These are phyloP conservation scores for Drosophila simulans DNA, from an alignment of 1,140 invertebrate genomes.

Conservation along the genomic window DNA sequence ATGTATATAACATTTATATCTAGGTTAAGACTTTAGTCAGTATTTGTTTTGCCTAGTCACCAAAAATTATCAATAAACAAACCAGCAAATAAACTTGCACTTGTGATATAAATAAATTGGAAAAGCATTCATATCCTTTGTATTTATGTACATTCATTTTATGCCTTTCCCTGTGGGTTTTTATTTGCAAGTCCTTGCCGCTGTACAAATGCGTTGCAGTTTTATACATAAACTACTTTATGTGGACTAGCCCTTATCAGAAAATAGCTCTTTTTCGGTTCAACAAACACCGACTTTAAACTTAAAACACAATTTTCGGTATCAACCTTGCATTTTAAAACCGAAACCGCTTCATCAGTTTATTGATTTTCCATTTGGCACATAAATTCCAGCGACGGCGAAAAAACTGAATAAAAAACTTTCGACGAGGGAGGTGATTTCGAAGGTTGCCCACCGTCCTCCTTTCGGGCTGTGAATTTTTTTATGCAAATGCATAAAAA, in stretches of 20 bases:
- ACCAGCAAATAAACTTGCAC: no score
- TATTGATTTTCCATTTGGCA: constrained; percentile 75
- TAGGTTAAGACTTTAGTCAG: no score
- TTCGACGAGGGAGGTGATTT: constrained; percentile 33
- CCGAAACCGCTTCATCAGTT: constrained; percentile 58
- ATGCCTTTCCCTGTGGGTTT: no score
- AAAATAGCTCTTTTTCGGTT: neutral
- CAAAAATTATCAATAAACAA: no score
- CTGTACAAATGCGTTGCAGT: no score
- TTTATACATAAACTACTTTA: neutral
- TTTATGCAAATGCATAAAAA: constrained; percentile 81
- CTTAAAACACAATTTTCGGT: constrained; percentile 3
- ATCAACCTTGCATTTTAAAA: constrained; percentile 15
- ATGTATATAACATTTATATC: no score
- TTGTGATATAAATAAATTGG: no score
- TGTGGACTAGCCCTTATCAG: neutral
- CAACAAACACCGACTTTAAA: constrained; percentile 2
- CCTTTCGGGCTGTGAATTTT: constrained; percentile 46
- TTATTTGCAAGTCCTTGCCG: no score
- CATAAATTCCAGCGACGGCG: constrained; percentile 57
- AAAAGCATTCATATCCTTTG: no score
- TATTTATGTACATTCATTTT: no score
- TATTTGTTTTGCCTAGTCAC: no score
- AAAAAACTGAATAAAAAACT: constrained; percentile 46
- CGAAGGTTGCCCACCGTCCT: constrained; percentile 2